Base-by-base conservation (phyloP, 2,888 invertebrate genomes). In the Phorcus lineatus region DNA sequence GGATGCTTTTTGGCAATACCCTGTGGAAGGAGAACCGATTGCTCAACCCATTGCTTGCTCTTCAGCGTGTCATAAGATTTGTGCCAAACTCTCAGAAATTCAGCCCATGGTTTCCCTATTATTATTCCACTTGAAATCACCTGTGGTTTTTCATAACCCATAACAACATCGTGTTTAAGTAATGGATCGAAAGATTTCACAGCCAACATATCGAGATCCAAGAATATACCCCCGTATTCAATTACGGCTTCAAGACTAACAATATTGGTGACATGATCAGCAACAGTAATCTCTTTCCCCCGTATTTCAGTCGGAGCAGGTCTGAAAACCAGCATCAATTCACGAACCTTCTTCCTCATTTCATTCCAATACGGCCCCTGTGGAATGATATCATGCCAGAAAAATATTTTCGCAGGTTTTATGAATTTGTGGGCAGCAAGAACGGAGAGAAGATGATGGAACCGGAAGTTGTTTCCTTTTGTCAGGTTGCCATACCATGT, bases 381-480 rank as follows among this genome's bases (percentile, higher is more conserved):
- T 36, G 67, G 67, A 67, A 67, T n/a, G 9, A 3, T 67, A 28
- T 67, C 67, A 19, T 31, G n/a, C 67, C 67, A 67, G 24, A 67
- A 67, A 28, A 28, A 67, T 19, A 67, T 67, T 28, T 36, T 67
- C 28, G 4, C 67, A 24, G 67, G 67, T 28, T 67, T 67, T 2
- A 67, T 67, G 13, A 67, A 67, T 67, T 24, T 67, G 67, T 67
- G 67, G 9, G 67, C 67, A 67, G 67, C 67, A 17, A 67, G 31
- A 67, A 67, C 28, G 7, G 67, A 28, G 13, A 67, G 19, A 13
- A 28, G 28, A 28, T 67, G 67, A 67, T 28, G 67, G 19, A 67
- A 67, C 11, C 28, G 22, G 28, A 67, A 67, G 31, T 67, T n/a
- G 7, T 67, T 24, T 67, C 28, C n/a, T 28, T 28, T 22, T 9